A percentile compares a stretch with the other conserved stretches of the same genome.
phyloP scores from a whole-genome alignment of 2,797 vertebrate genomes.

The Mormyrus hasselquistii region DNA sequence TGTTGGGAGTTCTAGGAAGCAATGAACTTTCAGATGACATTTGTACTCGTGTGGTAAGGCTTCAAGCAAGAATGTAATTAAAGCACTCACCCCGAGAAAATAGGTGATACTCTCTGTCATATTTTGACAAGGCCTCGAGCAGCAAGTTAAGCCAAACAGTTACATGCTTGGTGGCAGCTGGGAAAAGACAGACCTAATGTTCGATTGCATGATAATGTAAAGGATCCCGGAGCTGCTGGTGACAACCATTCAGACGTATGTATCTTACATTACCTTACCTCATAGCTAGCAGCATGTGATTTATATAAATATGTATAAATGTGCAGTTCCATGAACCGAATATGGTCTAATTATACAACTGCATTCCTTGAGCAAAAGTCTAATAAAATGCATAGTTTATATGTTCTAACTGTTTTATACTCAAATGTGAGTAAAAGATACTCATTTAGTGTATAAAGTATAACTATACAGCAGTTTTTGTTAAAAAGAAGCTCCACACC shows the following conservation, averaged over 20 bases:
- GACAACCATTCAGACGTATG: slow-evolving; percentile 38
- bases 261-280: background rate
- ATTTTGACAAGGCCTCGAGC: slow-evolving; percentile 68
- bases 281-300: background rate
- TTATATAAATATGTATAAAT: slow-evolving; percentile 1
- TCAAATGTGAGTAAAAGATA: background rate
- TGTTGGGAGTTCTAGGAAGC: slow-evolving; percentile 54
- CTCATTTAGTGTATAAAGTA: background rate
- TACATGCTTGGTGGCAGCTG: slow-evolving; percentile 67
- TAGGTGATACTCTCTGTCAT: slow-evolving; percentile 80
- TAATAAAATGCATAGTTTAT: background rate
- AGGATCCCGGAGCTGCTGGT: slow-evolving; percentile 54
- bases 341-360: background rate
- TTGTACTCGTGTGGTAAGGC: slow-evolving; percentile 65
- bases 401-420: background rate
- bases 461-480: background rate
- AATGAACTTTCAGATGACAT: slow-evolving; percentile 70
- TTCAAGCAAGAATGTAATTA: slow-evolving; percentile 74
- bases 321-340: background rate
- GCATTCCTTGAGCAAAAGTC: background rate
- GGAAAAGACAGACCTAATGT: slow-evolving; percentile 59
- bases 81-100: slow-evolving; percentile 56
- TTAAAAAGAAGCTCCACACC: background rate
- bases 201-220: slow-evolving; percentile 61
- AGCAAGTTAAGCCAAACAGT: slow-evolving; percentile 61